Evolutionary conservation across 2,888 invertebrate genomes (phyloP), one percentile per base, ranked within the genome.

Genomic region (Meta bourneti): DNA sequence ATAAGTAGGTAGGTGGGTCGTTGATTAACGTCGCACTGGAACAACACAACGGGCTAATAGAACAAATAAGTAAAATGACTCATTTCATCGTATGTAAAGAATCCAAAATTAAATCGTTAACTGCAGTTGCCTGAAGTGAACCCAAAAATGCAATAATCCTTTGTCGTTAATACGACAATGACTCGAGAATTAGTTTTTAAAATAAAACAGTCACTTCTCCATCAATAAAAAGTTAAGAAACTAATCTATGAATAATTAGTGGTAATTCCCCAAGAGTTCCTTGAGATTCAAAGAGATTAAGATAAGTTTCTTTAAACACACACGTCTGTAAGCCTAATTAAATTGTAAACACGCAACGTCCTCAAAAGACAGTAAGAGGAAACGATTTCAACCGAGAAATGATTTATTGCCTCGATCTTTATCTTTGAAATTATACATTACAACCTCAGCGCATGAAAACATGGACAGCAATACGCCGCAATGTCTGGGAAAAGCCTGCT

Each of bases 401-500:
- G 84, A 84, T 84, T 74, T 74, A 84, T 75, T 54, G 84, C 52
- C 16, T 11, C 8, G 51, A 82, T 71, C 74, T 19, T 20, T 20
- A 80, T 80, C 80, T 61, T 9, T 11, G 20, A 80, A 84, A 75
- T 75, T 75, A 75, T n/a, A 48, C 74, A 51, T 61, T 75, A 52
- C 75, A 84, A 75, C 54, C 34, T 75, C 54, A 61, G n/a, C 54
- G 6, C 74, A 9, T 48, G 16, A 7, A 78, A 75, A 75, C 84
- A 84, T 84, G 16, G 34, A 54, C 83, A 20, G 49, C 52, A 13
- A 61, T 54, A 79, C 54, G 54, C 61, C 34, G 52, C 51, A 52
- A 16, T 72, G 71, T 51, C 9, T 75, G 34, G 48, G 70, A 52
- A 77, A 20, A 78, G 54, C 19, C 54, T 71, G 87, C 54, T 87